Base-by-base conservation (phyloP, 2,888 invertebrate genomes). In the Drosophila lacicola region DNA sequence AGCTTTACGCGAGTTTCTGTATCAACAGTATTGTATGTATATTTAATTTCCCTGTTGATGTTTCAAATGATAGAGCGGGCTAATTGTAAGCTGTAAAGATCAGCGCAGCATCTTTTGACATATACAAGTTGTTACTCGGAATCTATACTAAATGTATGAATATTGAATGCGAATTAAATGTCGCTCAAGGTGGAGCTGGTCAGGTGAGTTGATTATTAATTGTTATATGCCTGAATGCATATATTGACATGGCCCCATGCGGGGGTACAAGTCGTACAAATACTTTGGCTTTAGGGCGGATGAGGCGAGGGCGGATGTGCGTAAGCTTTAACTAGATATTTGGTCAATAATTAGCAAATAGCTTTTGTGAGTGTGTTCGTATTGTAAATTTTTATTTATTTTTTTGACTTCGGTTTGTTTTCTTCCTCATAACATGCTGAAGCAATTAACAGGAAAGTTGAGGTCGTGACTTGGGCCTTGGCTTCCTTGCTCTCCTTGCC, bases 81-180 rank as follows among this genome's bases (percentile, higher is more conserved):
- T 81, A 83, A 86, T 86, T 86, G 74, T 66, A 74, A 79, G 58
- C 70, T 67, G 57, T 71, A 72, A 61, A 78, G 71, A 75, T 80
- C 79, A 70, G 29, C 55, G 60, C 64, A 84, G 56, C 63, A 58
- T 69, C 69, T 57, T 57, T 45, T 56, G 55, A 39, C 46, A 58
- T 42, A 45, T 34, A n/a, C 49, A 29, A 54, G 29, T 34, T 45
- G 8, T 9, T 25, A 36, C 9, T 51, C 29, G 37, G 10, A 14
- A 46, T 51, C 63, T 45, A 47, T 37, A 51, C 19, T 53, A 42
- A 51, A 37, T 33, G 53, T 2, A 14, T 17, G 29, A 19, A 41
- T 10, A 49, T 64, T 39, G 21, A 51, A 50, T 50, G 37, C 39
- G 47, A 62, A 21, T 54, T 44, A 62, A 74, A 81, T 67, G 71